Evolutionary conservation across 2,888 invertebrate species (phyloP).

Genomic region (Chrysolina americana): DNA sequence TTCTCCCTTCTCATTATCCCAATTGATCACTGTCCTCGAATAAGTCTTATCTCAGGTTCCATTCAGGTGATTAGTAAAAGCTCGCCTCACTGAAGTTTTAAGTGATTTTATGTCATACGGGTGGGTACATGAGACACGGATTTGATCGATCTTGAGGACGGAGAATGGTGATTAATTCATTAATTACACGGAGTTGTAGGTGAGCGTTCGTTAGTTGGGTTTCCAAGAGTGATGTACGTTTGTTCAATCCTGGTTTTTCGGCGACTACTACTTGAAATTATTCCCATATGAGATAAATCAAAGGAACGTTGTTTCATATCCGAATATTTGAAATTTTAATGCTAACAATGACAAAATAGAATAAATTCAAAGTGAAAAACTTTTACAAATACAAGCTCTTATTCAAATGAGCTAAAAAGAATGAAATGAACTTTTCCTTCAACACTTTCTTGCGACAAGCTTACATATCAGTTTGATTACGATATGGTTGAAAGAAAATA

Average conservation of each 20-base stretch:
- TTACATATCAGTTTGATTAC: too few species aligned
- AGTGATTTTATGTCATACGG: conserved; percentile 38
- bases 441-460: too few species aligned
- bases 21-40: conserved; percentile 36
- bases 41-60: conserved; percentile 37
- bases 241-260: not conserved
- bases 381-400: too few species aligned
- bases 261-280: too few species aligned
- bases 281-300: too few species aligned
- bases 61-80: conserved; percentile 41
- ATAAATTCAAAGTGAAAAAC: too few species aligned
- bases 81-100: conserved; percentile 38
- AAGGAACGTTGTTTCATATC: too few species aligned
- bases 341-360: too few species aligned
- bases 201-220: conserved; percentile 6
- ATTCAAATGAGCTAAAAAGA: too few species aligned
- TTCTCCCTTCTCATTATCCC: conserved; percentile 46
- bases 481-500: too few species aligned
- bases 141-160: conserved; percentile 17
- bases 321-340: too few species aligned
- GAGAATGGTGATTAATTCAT: conserved; percentile 22
- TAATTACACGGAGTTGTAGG: not conserved
- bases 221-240: not conserved
- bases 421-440: too few species aligned
- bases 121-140: conserved; percentile 1